Conservation (phyloP, 2,888 invertebrate species). For the Idaea straminata region DNA sequence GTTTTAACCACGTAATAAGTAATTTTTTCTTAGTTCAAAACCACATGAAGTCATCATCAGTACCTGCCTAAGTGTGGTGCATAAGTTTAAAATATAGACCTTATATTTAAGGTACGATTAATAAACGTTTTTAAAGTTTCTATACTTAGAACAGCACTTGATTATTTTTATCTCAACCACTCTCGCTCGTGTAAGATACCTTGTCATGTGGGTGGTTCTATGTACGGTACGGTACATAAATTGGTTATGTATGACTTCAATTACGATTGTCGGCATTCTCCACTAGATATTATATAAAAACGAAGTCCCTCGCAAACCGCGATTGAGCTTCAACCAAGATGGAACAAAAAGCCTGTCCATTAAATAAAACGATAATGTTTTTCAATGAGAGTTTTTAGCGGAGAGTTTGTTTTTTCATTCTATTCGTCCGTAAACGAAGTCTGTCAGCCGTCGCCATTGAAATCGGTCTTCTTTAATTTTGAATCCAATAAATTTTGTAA, state of each 20-base stretch:
- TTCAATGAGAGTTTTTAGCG: constrained; percentile 52
- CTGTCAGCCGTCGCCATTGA: constrained; percentile 73
- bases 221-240: too few species aligned
- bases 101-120: neutral
- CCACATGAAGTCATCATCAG: too few species aligned
- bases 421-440: constrained; percentile 61
- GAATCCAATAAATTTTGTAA: constrained; percentile 77
- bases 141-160: neutral
- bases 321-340: neutral
- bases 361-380: constrained; percentile 51
- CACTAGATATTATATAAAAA: neutral
- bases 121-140: neutral
- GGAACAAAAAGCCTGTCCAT: constrained; percentile 45
- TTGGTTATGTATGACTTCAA: too few species aligned
- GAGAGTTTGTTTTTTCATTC: constrained; percentile 50
- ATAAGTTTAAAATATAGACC: neutral
- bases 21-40: neutral
- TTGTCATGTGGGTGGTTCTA: too few species aligned
- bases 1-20: neutral
- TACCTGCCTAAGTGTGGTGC: too few species aligned
- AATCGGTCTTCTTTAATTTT: constrained; percentile 78
- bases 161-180: too few species aligned
- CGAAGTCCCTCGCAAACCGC: neutral
- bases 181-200: too few species aligned
- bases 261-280: neutral